These are phyloP conservation scores for Epistrophe grossulariae DNA, from an alignment of 2,888 invertebrate species.

Conservation along the genomic window DNA sequence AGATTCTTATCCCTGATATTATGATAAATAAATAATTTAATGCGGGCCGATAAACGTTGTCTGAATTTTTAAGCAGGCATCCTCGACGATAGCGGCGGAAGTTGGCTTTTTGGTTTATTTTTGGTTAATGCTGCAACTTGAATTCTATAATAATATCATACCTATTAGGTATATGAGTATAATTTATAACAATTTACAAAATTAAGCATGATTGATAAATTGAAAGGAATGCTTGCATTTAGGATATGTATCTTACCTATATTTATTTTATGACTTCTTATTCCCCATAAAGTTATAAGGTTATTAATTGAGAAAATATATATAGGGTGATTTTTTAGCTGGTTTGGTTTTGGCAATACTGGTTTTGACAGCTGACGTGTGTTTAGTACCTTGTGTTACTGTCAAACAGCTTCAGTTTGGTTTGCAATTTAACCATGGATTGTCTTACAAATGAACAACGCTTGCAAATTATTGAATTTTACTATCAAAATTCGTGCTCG, in stretches of 20 bases:
- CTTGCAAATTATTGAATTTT: no score
- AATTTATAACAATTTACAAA: constrained; percentile 1
- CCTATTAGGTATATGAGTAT: constrained; percentile 9
- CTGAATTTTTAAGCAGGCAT: constrained; percentile 50
- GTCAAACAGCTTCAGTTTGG: no score
- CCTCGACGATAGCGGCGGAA: neutral
- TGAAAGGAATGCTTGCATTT: neutral
- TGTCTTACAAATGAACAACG: no score
- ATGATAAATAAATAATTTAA: constrained; percentile 49
- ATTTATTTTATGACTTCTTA: neutral
- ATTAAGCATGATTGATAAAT: neutral
- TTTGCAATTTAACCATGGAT: no score
- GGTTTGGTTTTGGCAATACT: no score
- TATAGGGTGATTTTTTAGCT: no score
- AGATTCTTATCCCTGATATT: neutral
- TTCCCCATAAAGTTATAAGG: neutral
- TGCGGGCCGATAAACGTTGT: constrained; percentile 39
- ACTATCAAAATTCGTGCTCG: no score
- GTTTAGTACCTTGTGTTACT: no score
- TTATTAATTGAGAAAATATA: neutral
- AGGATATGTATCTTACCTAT: neutral
- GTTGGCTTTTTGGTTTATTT: constrained; percentile 1
- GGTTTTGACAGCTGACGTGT: no score
- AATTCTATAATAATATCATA: constrained; percentile 9
- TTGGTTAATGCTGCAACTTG: constrained; percentile 17